Conservation (phyloP, 2,888 invertebrate genomes). For the Nomada lathburiana region DNA sequence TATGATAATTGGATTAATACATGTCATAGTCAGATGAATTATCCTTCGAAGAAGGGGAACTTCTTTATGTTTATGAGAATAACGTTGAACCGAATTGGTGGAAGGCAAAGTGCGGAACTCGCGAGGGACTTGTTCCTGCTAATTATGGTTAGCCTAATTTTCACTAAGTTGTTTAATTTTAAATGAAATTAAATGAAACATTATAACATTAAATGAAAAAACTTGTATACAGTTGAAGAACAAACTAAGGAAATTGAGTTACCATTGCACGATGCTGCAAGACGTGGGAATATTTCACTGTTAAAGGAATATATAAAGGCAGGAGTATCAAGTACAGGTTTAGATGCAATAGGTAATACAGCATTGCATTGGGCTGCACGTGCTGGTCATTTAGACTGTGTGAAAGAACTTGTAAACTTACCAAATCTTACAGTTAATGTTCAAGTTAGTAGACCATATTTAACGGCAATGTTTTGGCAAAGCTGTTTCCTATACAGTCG, state of each 20-base stretch:
- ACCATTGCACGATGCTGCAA: constrained; percentile 89
- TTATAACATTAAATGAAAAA: constrained; percentile 1
- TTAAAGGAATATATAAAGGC: constrained; percentile 87
- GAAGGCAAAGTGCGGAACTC: constrained; percentile 86
- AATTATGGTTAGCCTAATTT: constrained; percentile 85
- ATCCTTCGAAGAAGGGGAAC: constrained; percentile 88
- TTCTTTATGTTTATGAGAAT: constrained; percentile 86
- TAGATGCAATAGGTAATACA: constrained; percentile 88
- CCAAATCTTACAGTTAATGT: constrained; percentile 83
- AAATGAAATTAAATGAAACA: constrained; percentile 5
- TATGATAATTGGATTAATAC: not conserved
- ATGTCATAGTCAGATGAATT: constrained; percentile 86
- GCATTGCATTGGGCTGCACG: constrained; percentile 89
- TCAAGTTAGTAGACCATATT: constrained; percentile 74
- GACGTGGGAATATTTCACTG: constrained; percentile 87
- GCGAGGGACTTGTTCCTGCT: constrained; percentile 86
- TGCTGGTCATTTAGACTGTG: constrained; percentile 87
- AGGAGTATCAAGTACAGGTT: constrained; percentile 87
- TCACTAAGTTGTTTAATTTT: constrained; percentile 3
- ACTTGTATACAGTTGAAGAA: constrained; percentile 85
- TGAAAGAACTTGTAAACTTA: constrained; percentile 85
- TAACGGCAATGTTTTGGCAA: not conserved
- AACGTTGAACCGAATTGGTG: constrained; percentile 85
- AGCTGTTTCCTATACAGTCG: not conserved
- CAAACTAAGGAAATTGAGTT: constrained; percentile 86